phyloP scores from a whole-genome alignment of 2,113 vertebrate species.

The Numenius arquata region DNA sequence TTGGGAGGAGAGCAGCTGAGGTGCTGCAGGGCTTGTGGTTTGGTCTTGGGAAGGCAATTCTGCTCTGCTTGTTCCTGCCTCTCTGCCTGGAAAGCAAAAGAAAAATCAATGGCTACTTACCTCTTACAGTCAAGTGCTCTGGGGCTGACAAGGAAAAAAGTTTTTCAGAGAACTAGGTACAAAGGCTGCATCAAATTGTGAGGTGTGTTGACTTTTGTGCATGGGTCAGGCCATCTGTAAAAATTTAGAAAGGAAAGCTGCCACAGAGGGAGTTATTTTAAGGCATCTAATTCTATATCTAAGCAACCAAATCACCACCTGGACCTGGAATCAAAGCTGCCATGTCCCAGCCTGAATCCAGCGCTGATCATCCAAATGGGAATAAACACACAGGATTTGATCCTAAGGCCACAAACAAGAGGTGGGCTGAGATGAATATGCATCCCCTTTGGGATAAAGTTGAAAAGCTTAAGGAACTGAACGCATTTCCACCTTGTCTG shows the following conservation, averaged over 20 bases:
- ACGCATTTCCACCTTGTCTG: rapidly evolving
- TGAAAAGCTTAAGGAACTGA: neutral
- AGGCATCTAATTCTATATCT: neutral
- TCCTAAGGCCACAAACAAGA: neutral
- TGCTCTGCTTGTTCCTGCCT: neutral
- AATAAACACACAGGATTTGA: neutral
- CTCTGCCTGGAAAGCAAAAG: neutral
- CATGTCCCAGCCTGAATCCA: neutral
- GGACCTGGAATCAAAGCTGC: neutral
- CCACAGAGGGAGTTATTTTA: neutral
- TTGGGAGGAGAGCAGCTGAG: neutral
- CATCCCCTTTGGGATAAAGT: rapidly evolving
- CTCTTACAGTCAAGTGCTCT: neutral
- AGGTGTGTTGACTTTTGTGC: neutral
- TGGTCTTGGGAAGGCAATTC: neutral
- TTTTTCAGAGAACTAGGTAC: neutral
- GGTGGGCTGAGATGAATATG: neutral
- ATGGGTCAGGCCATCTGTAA: rapidly evolving
- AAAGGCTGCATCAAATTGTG: neutral
- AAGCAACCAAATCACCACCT: neutral
- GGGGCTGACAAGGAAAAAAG: neutral
- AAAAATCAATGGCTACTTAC: neutral
- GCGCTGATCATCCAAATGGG: neutral
- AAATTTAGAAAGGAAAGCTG: neutral
- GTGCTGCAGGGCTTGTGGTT: neutral